Percentiles rank a stretch among this genome's conserved stretches.
phyloP scores from a whole-genome alignment of 2,113 vertebrate genomes.

The Oreocharis arfaki region DNA sequence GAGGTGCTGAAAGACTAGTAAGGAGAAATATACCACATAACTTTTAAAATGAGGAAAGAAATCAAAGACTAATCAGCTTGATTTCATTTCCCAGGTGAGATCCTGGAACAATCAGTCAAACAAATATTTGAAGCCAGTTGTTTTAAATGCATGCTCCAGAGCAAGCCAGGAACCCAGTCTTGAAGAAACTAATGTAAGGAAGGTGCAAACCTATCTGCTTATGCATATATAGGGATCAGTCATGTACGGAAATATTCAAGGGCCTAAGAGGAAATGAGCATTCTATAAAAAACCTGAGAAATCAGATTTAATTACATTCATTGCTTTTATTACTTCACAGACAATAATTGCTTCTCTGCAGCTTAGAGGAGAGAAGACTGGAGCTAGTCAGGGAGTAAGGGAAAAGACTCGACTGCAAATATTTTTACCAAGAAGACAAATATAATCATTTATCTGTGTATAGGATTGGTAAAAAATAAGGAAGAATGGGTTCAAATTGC shows the following conservation, averaged over 20 bases:
- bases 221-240: background rate
- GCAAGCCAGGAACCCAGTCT: background rate
- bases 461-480: background rate
- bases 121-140: background rate
- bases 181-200: background rate
- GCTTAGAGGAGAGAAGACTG: background rate
- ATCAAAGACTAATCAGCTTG: background rate
- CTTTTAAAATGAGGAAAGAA: background rate
- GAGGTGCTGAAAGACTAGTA: background rate
- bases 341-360: background rate
- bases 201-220: fast-evolving
- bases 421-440: background rate
- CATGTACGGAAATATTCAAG: background rate
- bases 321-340: background rate
- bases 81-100: background rate
- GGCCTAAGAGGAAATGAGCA: background rate
- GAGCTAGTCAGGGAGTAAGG: background rate
- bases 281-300: background rate
- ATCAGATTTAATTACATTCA: background rate
- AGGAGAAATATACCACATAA: background rate
- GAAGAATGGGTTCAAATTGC: background rate
- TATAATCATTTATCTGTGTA: background rate
- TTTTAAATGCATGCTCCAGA: background rate
- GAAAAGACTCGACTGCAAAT: background rate
- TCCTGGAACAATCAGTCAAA: background rate